phyloP scores from a whole-genome alignment of 2,797 vertebrate species.

The Huso huso region DNA sequence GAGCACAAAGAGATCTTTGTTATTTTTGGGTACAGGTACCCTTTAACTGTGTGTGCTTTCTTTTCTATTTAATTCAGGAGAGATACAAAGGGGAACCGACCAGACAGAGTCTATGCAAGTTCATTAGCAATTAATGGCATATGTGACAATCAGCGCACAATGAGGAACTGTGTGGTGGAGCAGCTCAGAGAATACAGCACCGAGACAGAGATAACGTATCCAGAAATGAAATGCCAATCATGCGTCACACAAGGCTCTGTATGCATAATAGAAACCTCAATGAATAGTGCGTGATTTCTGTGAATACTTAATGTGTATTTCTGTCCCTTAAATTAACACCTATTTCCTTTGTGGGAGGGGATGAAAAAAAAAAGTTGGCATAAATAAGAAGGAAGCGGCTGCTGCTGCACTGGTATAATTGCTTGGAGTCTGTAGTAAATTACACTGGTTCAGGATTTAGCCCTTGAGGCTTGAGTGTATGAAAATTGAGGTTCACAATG shows the following conservation, averaged over 20 bases:
- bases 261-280: neutral
- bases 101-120: conserved; percentile 6
- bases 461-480: neutral
- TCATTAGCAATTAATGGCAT: conserved; percentile 19
- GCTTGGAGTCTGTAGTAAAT: conserved; percentile 7
- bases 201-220: conserved; percentile 6
- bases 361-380: neutral
- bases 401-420: conserved; percentile 5
- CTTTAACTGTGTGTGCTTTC: no score
- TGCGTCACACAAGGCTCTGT: neutral
- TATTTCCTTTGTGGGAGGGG: neutral
- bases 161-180: neutral
- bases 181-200: conserved; percentile 5
- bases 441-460: neutral
- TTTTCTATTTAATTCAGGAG: conserved; percentile 12
- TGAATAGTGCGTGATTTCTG: conserved; percentile 10
- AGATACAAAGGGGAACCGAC: conserved; percentile 8
- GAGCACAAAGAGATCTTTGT: no score
- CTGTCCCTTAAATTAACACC: conserved; percentile 12
- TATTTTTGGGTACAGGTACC: no score
- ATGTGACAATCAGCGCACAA: conserved; percentile 4
- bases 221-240: conserved; percentile 12
- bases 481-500: neutral
- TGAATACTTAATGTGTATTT: conserved; percentile 5
- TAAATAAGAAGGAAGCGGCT: neutral